Evolutionary conservation across 2,888 invertebrate species (phyloP).

Genomic region (Choreutis nemorana): DNA sequence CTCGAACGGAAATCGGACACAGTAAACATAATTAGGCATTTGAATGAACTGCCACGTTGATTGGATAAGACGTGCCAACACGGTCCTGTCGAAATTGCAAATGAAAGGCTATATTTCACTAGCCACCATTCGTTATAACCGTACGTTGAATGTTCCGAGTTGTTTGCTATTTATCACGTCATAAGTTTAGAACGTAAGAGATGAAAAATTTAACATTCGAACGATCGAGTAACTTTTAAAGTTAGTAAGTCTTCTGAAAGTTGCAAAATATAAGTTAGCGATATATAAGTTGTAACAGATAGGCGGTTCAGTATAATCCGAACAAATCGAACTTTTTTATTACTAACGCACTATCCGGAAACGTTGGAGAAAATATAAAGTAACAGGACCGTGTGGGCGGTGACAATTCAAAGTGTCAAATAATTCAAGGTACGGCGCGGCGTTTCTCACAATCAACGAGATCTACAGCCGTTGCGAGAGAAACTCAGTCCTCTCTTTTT

Average conservation of each 20-base stretch:
- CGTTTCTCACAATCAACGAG: constrained; percentile 59
- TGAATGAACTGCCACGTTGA: constrained; percentile 30
- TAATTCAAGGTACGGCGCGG: constrained; percentile 51
- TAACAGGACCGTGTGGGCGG: constrained; percentile 31
- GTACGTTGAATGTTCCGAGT: too few relatives aligned
- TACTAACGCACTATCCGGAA: constrained; percentile 30
- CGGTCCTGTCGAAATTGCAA: constrained; percentile 33
- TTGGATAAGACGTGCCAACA: constrained; percentile 37
- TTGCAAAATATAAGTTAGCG: too few relatives aligned
- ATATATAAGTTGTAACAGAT: too few relatives aligned
- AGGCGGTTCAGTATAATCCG: too few relatives aligned
- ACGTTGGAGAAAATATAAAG: constrained; percentile 34
- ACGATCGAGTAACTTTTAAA: too few relatives aligned
- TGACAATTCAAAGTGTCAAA: constrained; percentile 57
- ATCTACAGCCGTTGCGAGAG: constrained; percentile 42
- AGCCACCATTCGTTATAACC: too few relatives aligned
- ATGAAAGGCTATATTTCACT: constrained; percentile 41
- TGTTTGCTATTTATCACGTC: too few relatives aligned
- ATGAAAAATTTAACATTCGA: too few relatives aligned
- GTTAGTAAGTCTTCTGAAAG: too few relatives aligned
- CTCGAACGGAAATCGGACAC: constrained; percentile 26
- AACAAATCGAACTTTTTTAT: too few relatives aligned
- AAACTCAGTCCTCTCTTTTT: constrained; percentile 28
- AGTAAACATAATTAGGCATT: constrained; percentile 47
- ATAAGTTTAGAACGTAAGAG: too few relatives aligned